Base-by-base conservation (phyloP, 2,113 vertebrate genomes). In the Tachysurus fulvidraco region DNA sequence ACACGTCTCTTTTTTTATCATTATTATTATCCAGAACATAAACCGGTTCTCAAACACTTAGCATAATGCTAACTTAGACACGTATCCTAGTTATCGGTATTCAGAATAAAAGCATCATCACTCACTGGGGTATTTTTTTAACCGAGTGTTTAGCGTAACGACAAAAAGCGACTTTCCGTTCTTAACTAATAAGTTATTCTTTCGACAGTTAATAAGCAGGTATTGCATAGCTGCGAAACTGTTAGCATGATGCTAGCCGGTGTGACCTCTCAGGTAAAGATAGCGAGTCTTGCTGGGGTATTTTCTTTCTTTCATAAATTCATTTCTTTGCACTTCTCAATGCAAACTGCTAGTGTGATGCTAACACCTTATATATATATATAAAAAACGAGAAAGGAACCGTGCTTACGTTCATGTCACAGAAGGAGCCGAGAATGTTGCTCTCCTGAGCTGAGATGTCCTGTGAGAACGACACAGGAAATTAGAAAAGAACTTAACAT, bases 401-500 rank as follows among this genome's bases (percentile, higher is more conserved):
- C 21, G 69, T 64, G 94, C 98, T 99, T 97, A 99, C 98, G 88
- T 99, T 99, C 98, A 99, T 99, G 93, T 99, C 98, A 93, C 98
- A 99, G 95, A 99, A 99, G 83, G 98, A 97, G 91, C 98, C 98
- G 85, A 99, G 96, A 93, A 99, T 98, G 96, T 98, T 99, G 96
- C 98, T 99, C 95, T 99, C 98, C 92, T 99, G 98, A 91, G 97
- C 97, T 78, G 98, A 99, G 93, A 99, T 99, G 95, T 99, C 98
- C 98, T 99, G 94, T 85, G 90, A 89, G 55, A 81, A 7, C 91
- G 85, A 90, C 50, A 84, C 59, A 17, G 64, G 89, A 4, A 57
- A 71, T 85, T 36, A 83, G 79, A 60, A 25, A 85, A 19, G 76
- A n/a, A n/a, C 17, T 3, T 19, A 80, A 41, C 44, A 76, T 21